Base-by-base conservation (phyloP, 2,888 invertebrate genomes). In the Amorpha juglandis region DNA sequence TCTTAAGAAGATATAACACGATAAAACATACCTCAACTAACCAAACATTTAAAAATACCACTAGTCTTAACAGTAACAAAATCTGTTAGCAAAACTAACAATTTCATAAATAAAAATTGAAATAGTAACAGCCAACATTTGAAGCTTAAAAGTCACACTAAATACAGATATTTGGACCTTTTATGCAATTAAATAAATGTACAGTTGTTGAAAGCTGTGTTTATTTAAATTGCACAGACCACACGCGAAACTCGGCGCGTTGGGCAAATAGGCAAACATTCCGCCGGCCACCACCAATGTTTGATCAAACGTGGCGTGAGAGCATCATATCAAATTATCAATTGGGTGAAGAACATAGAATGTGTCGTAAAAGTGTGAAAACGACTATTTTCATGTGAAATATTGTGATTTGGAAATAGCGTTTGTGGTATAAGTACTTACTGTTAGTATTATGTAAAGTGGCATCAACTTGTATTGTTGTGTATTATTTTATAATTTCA, bases 221-320 rank as follows among this genome's bases (percentile, higher is more conserved):
- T 69, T 69, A 67, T 68, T 63, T 58, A 67, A 70, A 68, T 67
- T 58, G 51, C 58, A 48, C 51, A 9, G 65, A 67, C 69, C 69
- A 67, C 66, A 68, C 67, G 51, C 64, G 55, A 19, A 55, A 48
- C 19, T 52, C 48, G 7, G 27, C 63, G 47, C 47, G 7, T 16
- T 27, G 55, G 47, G 9, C 63, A 50, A 62, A 62, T 52, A n/a
- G 27, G n/a, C 63, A 63, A 62, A 63, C 47, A 58, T 63, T 63
- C 19, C 63, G 11, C 45, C 63, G 45, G 16, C 52, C 45, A 35
- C 27, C 50, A 16, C 64, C 55, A 47, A 64, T 55, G 42, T 66
- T 63, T 50, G 63, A 63, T 27, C 55, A 55, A 58, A 53, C 53
- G 33, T 19, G 16, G 58, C 16, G 6, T 19, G 19, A 38, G 42